Base-by-base conservation (phyloP, 1,140 invertebrate species). In the Drosophila guanche region DNA sequence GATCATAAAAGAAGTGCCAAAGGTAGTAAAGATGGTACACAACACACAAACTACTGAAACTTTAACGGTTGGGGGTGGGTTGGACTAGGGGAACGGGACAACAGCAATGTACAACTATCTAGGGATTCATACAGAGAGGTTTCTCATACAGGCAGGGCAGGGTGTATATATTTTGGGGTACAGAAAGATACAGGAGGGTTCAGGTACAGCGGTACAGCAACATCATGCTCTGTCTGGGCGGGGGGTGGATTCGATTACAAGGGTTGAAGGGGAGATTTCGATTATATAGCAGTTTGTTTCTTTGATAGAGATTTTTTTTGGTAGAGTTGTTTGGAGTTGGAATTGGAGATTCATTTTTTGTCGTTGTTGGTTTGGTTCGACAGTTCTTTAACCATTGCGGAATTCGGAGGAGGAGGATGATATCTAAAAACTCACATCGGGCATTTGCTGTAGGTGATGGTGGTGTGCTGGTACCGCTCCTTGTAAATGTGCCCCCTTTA, bases 401-500 rank as follows among this genome's bases (percentile, higher is more conserved):
- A 37, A 12, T 55, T 57, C 58, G 46, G 10, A 12, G 33, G 2
- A 12, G 33, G 2, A 25, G 61, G 66, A 66, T 58, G 57, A 48
- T 71, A 67, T 77, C 84, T 85, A 79, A 90, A 86, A 91, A 91
- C 91, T 91, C 91, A 91, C 91, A 91, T 91, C 91, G 80, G 90
- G 86, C 81, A 91, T 80, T 88, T 91, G 91, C 84, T 91, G 93
- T 92, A 95, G 93, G 93, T 95, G 95, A 93, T 95, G 95, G 92
- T 94, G 94, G 92, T 94, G 94, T 91, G 95, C 95, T 92, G 95
- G 95, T 93, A 95, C 93, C 91, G 95, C 95, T 93, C 95, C 95
- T 93, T 93, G 94, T 92, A 95, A 94, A 92, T 95, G 95, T 93
- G 94, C 94, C 93, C 95, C 94, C 93, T 95, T 95, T 94, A 95